Conservation (phyloP, 2,113 vertebrate species). For the Tragelaphus strepsiceros region DNA sequence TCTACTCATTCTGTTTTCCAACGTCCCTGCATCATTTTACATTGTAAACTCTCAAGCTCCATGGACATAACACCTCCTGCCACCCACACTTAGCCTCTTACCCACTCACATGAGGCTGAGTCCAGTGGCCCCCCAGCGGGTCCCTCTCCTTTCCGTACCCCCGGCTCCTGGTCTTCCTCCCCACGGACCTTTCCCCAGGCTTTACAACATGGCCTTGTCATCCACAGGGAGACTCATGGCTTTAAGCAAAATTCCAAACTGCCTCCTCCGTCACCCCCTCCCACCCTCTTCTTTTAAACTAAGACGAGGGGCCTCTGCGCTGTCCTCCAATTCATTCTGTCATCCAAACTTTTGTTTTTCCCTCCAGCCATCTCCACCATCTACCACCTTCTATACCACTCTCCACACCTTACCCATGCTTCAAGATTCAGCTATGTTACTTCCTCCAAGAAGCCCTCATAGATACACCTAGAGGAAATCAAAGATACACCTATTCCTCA, state of each 20-base stretch:
- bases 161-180: neutral
- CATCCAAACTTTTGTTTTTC: neutral
- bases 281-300: neutral
- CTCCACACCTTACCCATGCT: neutral
- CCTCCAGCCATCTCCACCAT: neutral
- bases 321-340: neutral
- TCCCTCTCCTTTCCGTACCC: no score
- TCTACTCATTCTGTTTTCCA: neutral
- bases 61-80: rapidly evolving
- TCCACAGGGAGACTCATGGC: neutral
- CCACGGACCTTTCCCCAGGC: neutral
- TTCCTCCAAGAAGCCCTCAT: neutral
- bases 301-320: neutral
- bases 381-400: neutral
- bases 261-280: neutral
- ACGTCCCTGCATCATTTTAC: neutral
- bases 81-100: neutral
- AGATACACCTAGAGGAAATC: neutral
- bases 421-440: neutral
- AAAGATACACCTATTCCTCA: neutral
- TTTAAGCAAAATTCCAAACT: neutral
- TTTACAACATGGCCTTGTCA: neutral
- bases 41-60: neutral
- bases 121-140: neutral
- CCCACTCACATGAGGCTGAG: neutral